A percentile compares a stretch with the other conserved stretches of the same genome.
Evolutionary conservation across 2,797 vertebrate species (phyloP).

Genomic region (Zalophus californianus): DNA sequence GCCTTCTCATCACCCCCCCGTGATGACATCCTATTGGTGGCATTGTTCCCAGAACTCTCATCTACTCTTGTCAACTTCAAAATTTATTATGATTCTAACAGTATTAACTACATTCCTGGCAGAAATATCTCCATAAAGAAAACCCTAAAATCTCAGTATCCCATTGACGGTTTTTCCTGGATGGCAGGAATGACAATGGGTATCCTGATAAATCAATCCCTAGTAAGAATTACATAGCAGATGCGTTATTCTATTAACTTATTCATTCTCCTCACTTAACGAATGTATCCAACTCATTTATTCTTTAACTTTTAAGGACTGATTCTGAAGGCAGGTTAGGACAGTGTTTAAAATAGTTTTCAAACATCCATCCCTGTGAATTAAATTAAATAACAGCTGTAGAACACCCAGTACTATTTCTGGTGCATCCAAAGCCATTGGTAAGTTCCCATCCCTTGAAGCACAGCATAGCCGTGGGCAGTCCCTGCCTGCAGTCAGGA

Average conservation of each 20-base stretch:
- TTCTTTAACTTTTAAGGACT: background rate
- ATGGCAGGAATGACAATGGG: background rate
- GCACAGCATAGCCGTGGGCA: background rate
- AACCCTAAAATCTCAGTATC: background rate
- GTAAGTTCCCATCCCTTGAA: background rate
- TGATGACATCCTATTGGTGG: background rate
- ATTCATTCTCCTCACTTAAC: background rate
- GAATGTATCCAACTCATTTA: background rate
- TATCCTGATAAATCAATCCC: background rate
- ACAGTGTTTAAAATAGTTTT: background rate
- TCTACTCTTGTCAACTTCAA: background rate
- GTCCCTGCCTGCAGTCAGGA: background rate
- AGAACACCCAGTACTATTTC: background rate
- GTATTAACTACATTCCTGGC: constrained; percentile 2
- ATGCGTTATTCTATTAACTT: background rate
- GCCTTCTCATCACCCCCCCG: background rate
- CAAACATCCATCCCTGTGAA: background rate
- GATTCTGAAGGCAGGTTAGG: background rate
- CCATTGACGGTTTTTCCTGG: background rate
- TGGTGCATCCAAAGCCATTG: background rate
- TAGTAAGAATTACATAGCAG: background rate
- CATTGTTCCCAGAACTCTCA: background rate
- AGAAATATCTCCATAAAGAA: background rate
- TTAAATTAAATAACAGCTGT: background rate
- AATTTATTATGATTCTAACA: background rate